A percentile compares a stretch with the other conserved stretches of the same genome.
These are phyloP conservation scores for Bovichtus variegatus DNA, from an alignment of 2,797 vertebrate species.

Conservation along the genomic window DNA sequence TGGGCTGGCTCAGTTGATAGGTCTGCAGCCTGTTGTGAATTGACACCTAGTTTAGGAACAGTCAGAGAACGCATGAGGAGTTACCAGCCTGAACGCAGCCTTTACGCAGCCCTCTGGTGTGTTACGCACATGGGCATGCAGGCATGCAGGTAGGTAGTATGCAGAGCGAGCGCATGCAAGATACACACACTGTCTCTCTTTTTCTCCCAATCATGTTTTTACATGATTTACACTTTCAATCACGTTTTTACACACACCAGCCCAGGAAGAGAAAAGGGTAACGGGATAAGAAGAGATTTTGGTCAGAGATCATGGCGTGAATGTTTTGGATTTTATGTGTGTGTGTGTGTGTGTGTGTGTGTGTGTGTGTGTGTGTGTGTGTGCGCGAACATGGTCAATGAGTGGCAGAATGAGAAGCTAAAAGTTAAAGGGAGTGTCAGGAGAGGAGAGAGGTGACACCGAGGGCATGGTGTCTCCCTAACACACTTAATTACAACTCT, in stretches of 20 bases:
- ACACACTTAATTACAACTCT: slow-evolving; percentile 70
- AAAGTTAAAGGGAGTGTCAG: slow-evolving; percentile 54
- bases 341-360: slow-evolving; percentile 17
- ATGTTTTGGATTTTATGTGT: slow-evolving; percentile 7
- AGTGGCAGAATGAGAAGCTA: slow-evolving; percentile 49
- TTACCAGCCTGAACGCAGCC: slow-evolving; percentile 96
- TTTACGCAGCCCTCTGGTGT: slow-evolving; percentile 83
- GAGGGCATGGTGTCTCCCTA: slow-evolving; percentile 83
- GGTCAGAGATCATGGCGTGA: slow-evolving; percentile 37
- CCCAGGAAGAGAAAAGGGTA: slow-evolving; percentile 40
- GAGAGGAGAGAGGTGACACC: slow-evolving; percentile 75
- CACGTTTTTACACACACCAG: slow-evolving; percentile 48
- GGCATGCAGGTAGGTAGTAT: slow-evolving; percentile 74
- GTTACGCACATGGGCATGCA: slow-evolving; percentile 80
- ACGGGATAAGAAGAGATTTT: slow-evolving; percentile 58
- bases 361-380: slow-evolving; percentile 25
- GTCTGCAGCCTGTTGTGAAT: slow-evolving; percentile 99
- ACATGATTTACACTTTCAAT: slow-evolving; percentile 37
- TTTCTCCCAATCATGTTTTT: slow-evolving; percentile 42
- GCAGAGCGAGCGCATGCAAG: slow-evolving; percentile 73
- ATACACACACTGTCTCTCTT: slow-evolving; percentile 44
- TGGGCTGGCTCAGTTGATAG: slow-evolving; percentile 94
- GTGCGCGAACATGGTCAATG: slow-evolving; percentile 37
- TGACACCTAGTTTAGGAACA: slow-evolving; percentile 99
- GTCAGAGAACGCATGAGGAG: slow-evolving; percentile 99